phyloP scores from a whole-genome alignment of 2,888 invertebrate genomes.

The Leptinotarsa tumamoca region DNA sequence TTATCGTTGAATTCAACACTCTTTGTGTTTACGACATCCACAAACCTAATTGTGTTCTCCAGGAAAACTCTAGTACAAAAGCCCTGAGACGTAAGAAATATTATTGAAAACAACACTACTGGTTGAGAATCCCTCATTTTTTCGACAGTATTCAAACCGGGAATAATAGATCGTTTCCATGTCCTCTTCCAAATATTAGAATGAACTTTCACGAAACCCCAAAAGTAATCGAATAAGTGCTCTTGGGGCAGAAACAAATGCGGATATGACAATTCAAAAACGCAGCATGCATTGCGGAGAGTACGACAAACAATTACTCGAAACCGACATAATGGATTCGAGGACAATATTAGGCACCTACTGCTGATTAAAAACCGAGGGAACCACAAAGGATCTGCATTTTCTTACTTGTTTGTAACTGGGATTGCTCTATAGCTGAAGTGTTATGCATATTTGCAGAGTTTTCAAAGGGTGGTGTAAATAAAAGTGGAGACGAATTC shows the following conservation, averaged over 20 bases:
- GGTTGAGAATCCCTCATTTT: not conserved
- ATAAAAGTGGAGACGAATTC: not conserved
- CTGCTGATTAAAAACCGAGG: slow-evolving; percentile 15
- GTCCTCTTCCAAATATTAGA: slow-evolving; percentile 5
- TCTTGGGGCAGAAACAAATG: slow-evolving; percentile 30
- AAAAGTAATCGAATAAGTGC: slow-evolving; percentile 23
- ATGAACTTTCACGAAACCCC: slow-evolving; percentile 7
- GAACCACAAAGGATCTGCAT: slow-evolving; percentile 1
- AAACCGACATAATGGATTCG: slow-evolving; percentile 43
- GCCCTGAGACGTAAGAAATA: not conserved
- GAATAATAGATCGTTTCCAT: slow-evolving; percentile 14
- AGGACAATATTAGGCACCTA: slow-evolving; percentile 43
- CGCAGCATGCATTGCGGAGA: slow-evolving; percentile 45
- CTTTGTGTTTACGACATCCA: too few relatives aligned
- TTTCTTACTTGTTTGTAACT: not conserved
- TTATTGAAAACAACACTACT: not conserved
- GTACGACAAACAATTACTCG: slow-evolving; percentile 44
- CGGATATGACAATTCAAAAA: slow-evolving; percentile 46
- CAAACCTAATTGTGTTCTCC: not conserved
- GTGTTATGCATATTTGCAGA: slow-evolving; percentile 10
- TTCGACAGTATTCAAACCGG: not conserved
- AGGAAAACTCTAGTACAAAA: not conserved
- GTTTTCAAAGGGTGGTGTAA: not conserved
- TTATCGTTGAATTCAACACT: too few relatives aligned
- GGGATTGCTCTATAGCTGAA: not conserved